Evolutionary conservation across 2,113 vertebrate species (phyloP), one percentile per base, ranked within the genome.

Genomic region (Periophthalmodon schlosseri): DNA sequence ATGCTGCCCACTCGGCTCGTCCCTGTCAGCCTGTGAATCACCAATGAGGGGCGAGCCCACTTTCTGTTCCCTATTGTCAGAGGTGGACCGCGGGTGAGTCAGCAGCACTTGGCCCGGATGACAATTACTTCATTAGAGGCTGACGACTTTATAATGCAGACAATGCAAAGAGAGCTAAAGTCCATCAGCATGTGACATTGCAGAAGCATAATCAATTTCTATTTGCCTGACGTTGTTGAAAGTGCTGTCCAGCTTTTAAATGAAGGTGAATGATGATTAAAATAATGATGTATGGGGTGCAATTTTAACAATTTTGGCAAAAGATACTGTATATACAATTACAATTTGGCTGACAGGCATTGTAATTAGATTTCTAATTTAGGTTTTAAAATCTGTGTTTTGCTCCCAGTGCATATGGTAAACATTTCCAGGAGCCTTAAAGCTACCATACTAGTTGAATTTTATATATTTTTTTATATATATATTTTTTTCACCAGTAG

Each of bases 61-160:
- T 70, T 20, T 88, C 86, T 83, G 77, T 84, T 77, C 78, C 18
- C 82, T 70, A 18, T 78, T 76, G 79, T 79, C 79, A 77, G 78
- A 83, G 86, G 84, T 69, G 76, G 86, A 84, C 73, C 64, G 66
- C 60, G 77, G 10, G 75, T 89, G 90, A 89, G 81, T 89, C 87
- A 86, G 81, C 84, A 77, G 74, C 57, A 74, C 79, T 86, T 76
- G 60, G 76, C 72, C 78, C 13, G 75, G 18, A 18, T 28, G 44
- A 66, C 50, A 64, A 68, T 74, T 61, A 65, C 72, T 76, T 69
- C 44, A 74, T 47, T 56, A 68, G 47, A 73, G 61, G 54, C 66
- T 63, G 56, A 49, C 33, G 49, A 49, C 66, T 49, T 56, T 33
- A 75, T 54, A 28, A 50, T 2, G 50, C 58, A 71, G 56, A 33